phyloP scores from a whole-genome alignment of 2,113 vertebrate species.

The Lathamus discolor region DNA sequence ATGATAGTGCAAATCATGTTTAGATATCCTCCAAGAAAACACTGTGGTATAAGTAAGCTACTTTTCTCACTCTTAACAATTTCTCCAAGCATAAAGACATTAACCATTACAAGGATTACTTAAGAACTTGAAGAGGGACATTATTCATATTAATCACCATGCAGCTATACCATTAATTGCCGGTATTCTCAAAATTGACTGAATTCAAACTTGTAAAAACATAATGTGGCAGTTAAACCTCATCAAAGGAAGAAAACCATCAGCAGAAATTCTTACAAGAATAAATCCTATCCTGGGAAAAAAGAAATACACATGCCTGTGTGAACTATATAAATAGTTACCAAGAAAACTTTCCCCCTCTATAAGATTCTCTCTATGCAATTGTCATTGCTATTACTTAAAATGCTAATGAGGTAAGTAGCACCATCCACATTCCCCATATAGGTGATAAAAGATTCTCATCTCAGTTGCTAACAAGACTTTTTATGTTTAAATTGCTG shows the following conservation, averaged over 20 bases:
- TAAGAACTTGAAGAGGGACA: neutral
- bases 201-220: neutral
- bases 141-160: neutral
- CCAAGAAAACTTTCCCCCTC: neutral
- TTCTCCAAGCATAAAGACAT: neutral
- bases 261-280: neutral
- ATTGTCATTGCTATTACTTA: neutral
- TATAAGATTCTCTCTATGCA: neutral
- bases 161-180: neutral
- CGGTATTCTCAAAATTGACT: neutral
- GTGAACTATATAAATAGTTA: neutral
- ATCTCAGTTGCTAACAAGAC: conserved; percentile 14
- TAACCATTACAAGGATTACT: neutral
- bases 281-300: neutral
- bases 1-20: neutral
- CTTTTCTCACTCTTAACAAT: neutral
- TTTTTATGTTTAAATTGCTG: conserved; percentile 25
- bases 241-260: neutral
- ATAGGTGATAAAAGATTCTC: neutral
- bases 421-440: neutral
- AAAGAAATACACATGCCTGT: neutral
- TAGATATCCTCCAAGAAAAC: neutral
- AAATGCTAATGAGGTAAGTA: neutral
- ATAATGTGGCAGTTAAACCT: neutral
- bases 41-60: neutral